Evolutionary conservation across 1,140 invertebrate species (phyloP).

Genomic region (Heliconius hewitsoni): DNA sequence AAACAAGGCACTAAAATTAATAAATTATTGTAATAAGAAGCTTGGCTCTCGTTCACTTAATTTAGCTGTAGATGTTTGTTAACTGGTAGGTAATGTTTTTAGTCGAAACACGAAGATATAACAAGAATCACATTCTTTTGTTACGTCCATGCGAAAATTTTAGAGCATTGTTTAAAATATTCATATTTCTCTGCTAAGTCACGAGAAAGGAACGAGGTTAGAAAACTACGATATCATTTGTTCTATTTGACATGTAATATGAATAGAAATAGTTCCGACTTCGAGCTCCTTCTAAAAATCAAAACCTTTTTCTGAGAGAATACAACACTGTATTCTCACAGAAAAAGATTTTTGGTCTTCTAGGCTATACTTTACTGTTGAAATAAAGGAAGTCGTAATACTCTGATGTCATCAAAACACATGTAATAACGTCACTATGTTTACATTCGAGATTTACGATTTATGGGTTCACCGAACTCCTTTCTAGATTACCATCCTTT

Average conservation of each 20-base stretch:
- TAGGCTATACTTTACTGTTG: constrained; percentile 30
- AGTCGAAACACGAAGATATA: not conserved
- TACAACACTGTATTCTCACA: constrained; percentile 16
- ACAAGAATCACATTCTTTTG: not conserved
- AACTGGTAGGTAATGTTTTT: not conserved
- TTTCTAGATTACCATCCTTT: constrained; percentile 47
- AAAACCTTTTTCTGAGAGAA: constrained; percentile 9
- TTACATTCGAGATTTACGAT: constrained; percentile 41
- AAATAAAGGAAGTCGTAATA: constrained; percentile 41
- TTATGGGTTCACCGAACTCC: constrained; percentile 51
- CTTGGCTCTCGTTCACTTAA: no score
- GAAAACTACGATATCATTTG: not conserved
- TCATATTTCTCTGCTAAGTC: constrained; percentile 4
- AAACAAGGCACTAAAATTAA: not conserved
- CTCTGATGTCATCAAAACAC: constrained; percentile 38
- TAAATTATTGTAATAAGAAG: no score
- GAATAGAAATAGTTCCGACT: constrained; percentile 16
- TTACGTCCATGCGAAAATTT: not conserved
- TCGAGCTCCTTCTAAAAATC: constrained; percentile 8
- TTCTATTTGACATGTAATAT: constrained; percentile 10
- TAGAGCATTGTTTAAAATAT: constrained; percentile 2
- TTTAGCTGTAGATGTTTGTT: not conserved
- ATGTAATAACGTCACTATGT: constrained; percentile 39
- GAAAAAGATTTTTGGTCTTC: constrained; percentile 10
- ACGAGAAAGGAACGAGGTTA: not conserved